Base-by-base conservation (phyloP, 2,797 vertebrate genomes). In the Pteropus rufus region DNA sequence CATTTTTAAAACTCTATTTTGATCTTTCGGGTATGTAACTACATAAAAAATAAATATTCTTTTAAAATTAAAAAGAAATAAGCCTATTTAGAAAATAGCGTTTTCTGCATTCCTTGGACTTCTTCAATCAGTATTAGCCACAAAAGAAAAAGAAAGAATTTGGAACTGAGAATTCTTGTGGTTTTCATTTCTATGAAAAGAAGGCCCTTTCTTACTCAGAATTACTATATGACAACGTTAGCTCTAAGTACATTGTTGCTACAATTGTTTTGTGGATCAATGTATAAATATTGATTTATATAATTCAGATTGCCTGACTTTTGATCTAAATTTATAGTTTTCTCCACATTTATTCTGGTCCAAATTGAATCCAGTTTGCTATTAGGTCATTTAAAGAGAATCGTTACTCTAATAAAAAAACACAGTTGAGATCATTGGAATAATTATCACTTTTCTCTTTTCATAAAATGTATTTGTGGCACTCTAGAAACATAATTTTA, bases 51-150 rank as follows among this genome's bases (percentile, higher is more conserved):
- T 41, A 56, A 82, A 65, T 41, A 72, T 76, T 70, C n/a, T 44
- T 81, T 92, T 94, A 75, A 93, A 95, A 79, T 83, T 69, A 77
- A 91, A 70, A 92, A 93, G 80, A 91, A 85, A 77, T 56, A 72
- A 93, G 10, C 52, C 31, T 73, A 85, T 92, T 93, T 72, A 89
- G 73, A 41, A 84, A 92, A 36, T 29, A 36, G 16, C 72, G 85
- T 92, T 90, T 93, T 82, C 75, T 75, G 18, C 80, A 90, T 95
- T 97, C 69, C 69, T 92, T 79, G 52, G 29, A 75, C 84, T 79
- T 90, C 64, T 75, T 90, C 89, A 82, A n/a, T 95, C 72, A 56
- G 26, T 19, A 90, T 79, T 83, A 87, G 49, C 81, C 85, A 83
- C 81, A 92, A 92, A 94, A 70, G 54, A 77, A 86, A 67, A 75